Percentiles rank a stretch among this genome's conserved stretches.
These are phyloP conservation scores for Drosophila buzzatii DNA, from an alignment of 2,888 invertebrate species.

Conservation along the genomic window DNA sequence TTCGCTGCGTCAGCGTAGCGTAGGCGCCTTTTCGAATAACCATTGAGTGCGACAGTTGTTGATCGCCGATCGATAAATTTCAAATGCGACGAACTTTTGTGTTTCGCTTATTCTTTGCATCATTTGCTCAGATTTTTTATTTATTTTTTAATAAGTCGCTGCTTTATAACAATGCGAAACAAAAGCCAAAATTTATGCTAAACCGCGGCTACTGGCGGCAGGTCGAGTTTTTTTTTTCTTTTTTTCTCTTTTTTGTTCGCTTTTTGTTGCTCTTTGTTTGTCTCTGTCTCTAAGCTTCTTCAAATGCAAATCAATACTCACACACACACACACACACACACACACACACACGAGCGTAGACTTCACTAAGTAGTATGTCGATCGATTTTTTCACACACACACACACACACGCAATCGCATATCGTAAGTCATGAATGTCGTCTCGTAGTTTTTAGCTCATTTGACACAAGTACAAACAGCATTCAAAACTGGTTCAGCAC, in stretches of 20 bases:
- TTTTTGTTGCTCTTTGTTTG: slow-evolving; percentile 8
- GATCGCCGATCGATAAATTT: slow-evolving; percentile 60
- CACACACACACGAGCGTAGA: slow-evolving; percentile 7
- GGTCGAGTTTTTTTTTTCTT: slow-evolving; percentile 29
- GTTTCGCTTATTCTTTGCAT: not conserved
- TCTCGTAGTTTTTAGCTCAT: slow-evolving; percentile 13
- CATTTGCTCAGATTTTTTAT: slow-evolving; percentile 11
- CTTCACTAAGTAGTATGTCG: slow-evolving; percentile 19
- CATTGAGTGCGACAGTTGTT: slow-evolving; percentile 52
- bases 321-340: slow-evolving; percentile 9
- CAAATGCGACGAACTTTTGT: slow-evolving; percentile 37
- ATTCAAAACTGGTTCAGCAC: slow-evolving; percentile 29
- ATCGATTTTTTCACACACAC: slow-evolving; percentile 32
- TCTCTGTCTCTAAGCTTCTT: slow-evolving; percentile 42
- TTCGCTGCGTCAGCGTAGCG: slow-evolving; percentile 49
- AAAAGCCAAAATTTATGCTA: slow-evolving; percentile 71
- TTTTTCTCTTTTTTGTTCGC: not conserved
- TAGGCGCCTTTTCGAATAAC: slow-evolving; percentile 30
- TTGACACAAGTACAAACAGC: slow-evolving; percentile 17
- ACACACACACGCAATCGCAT: slow-evolving; percentile 4
- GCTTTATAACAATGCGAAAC: slow-evolving; percentile 48
- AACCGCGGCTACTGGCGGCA: slow-evolving; percentile 62
- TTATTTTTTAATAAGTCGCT: slow-evolving; percentile 25
- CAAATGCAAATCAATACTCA: slow-evolving; percentile 61
- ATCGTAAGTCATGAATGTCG: slow-evolving; percentile 36